Evolutionary conservation across 2,113 vertebrate species (phyloP).

Genomic region (Mugil cephalus): DNA sequence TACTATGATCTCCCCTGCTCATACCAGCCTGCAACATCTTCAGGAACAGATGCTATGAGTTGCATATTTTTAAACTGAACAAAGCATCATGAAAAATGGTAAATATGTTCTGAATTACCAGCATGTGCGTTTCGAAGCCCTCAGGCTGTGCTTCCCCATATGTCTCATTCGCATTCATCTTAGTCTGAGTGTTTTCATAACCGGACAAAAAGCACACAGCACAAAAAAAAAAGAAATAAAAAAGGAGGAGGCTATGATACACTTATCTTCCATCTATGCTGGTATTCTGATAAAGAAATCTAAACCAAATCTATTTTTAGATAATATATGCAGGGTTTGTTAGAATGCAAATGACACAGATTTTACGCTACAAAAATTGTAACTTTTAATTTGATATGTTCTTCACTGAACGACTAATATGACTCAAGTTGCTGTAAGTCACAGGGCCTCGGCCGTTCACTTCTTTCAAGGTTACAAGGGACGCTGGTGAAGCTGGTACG

Average conservation of each 20-base stretch:
- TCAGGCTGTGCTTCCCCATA: slow-evolving; percentile 75
- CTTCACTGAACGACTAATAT: not conserved
- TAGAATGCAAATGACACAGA: not conserved
- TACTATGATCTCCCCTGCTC: slow-evolving; percentile 38
- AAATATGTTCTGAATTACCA: slow-evolving; percentile 82
- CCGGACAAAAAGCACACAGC: slow-evolving; percentile 53
- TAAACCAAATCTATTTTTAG: slow-evolving; percentile 6
- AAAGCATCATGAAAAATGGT: slow-evolving; percentile 76
- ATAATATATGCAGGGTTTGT: not conserved
- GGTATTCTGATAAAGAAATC: not conserved
- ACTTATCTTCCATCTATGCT: slow-evolving; percentile 1
- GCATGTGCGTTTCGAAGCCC: slow-evolving; percentile 78
- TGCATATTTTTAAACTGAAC: slow-evolving; percentile 70
- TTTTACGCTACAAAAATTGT: not conserved
- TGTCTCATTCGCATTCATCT: slow-evolving; percentile 77
- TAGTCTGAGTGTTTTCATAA: slow-evolving; percentile 72
- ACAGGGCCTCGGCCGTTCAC: slow-evolving; percentile 54
- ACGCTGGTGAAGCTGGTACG: slow-evolving; percentile 27
- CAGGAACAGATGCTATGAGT: slow-evolving; percentile 68
- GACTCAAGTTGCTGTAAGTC: slow-evolving; percentile 57
- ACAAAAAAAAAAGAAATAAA: slow-evolving; percentile 2
- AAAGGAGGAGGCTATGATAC: slow-evolving; percentile 12
- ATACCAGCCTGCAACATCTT: slow-evolving; percentile 51
- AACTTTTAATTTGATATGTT: no score
- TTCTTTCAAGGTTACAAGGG: slow-evolving; percentile 67